Base-by-base conservation (phyloP, 2,888 invertebrate genomes). In the Campoletis raptor region DNA sequence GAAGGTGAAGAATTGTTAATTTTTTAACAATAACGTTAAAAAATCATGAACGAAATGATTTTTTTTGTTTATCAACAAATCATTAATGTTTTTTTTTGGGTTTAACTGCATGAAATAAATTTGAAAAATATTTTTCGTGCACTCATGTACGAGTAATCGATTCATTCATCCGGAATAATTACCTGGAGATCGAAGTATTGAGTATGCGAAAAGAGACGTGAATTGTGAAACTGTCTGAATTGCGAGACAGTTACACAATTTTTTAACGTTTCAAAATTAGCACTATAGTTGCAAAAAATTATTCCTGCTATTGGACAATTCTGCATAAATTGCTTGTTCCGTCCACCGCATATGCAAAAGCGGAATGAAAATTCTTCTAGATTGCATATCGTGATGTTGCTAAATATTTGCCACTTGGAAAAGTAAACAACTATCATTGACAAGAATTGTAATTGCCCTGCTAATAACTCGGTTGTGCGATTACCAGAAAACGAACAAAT, bases 391-490 rank as follows among this genome's bases (percentile, higher is more conserved):
- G 54, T 70, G 54, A 61, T 61, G 36, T 70, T 57, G 42, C 83
- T 66, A 64, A 72, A 78, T 64, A 64, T 37, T 61, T 37, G 54
- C 52, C 54, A 52, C 42, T 7, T 30, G 66, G 42, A 81, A 87
- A 86, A 87, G 82, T 78, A 69, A 81, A 88, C 83, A 74, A 80
- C 81, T 79, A 66, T n/a, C 67, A 42, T 69, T 21, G 24, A 69
- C 79, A 18, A 54, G 52, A 80, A 81, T 82, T 86, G 85, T 78
- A 86, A 89, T 87, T 86, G 67, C 72, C 24, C 30, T 73, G 30
- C 40, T 78, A 12, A 30, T 73, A 74, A 54, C 18, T 15, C 24
- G 9, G 6, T 48, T 15, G 18, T 48, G 12, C 79, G 64, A 81
- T 52, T 73, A 73, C 80, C 57, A 70, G 80, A 85, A 85, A 88